phyloP scores from a whole-genome alignment of 2,113 vertebrate species.

The Tachuris rubrigastra region DNA sequence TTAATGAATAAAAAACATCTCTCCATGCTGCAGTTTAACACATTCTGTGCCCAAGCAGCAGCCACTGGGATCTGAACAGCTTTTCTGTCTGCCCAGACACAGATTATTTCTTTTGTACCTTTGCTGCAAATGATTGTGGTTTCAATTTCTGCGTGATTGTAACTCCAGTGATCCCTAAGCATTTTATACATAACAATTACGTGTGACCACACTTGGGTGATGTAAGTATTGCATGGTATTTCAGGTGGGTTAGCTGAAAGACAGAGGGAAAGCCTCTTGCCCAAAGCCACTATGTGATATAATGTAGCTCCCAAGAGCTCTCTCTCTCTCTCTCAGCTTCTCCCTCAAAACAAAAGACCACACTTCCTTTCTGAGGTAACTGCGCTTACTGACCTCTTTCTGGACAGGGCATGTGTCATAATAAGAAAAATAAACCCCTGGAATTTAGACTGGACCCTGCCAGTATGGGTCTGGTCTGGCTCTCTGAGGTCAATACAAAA shows the following conservation, averaged over 20 bases:
- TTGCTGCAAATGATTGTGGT: background rate
- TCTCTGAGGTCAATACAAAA: background rate
- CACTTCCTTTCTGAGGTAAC: background rate
- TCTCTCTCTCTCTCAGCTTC: background rate
- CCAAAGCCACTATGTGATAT: background rate
- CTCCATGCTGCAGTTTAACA: background rate
- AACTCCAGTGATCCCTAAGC: background rate
- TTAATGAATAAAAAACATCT: background rate
- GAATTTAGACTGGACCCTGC: background rate
- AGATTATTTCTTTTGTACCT: background rate
- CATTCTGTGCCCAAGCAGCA: background rate
- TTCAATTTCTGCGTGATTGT: background rate
- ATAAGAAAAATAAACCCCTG: background rate
- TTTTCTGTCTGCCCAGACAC: background rate
- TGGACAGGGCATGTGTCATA: background rate
- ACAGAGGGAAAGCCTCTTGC: background rate
- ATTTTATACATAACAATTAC: background rate
- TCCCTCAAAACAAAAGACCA: background rate
- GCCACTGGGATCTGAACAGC: background rate
- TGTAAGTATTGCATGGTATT: background rate
- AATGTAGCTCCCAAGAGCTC: background rate
- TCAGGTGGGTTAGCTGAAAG: background rate
- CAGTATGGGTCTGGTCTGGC: background rate
- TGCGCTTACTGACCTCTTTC: background rate
- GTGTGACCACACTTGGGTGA: rapidly evolving